Conservation (phyloP, 2,113 vertebrate species). For the Brachyhypopomus occidentalis region DNA sequence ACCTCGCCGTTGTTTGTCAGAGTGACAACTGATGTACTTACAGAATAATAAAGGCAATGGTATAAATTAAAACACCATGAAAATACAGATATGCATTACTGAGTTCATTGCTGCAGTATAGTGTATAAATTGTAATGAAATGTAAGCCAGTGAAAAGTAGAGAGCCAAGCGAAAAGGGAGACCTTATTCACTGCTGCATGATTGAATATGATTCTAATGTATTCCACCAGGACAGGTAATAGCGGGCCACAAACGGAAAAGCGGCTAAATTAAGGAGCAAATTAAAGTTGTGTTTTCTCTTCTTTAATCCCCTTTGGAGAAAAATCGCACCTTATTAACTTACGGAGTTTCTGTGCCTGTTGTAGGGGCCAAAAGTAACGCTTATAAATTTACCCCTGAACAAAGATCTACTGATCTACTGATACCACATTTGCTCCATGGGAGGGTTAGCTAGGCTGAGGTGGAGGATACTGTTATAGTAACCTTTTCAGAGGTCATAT, state of each 20-base stretch:
- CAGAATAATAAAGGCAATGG: neutral
- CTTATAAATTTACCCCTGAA: no score
- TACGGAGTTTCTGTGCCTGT: no score
- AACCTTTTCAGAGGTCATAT: neutral
- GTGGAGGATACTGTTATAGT: neutral
- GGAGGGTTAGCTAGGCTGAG: neutral
- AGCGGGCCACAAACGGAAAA: neutral
- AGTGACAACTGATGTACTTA: neutral
- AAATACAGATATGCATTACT: neutral
- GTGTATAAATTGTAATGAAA: neutral
- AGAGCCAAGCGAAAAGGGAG: constrained; percentile 15
- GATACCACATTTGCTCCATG: neutral
- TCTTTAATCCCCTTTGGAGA: neutral
- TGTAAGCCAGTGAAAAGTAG: neutral
- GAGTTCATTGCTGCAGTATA: neutral
- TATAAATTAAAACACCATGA: neutral
- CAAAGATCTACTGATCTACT: neutral
- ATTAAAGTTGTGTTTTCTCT: constrained; percentile 29
- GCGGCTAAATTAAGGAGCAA: constrained; percentile 19
- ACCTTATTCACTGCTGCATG: constrained; percentile 49
- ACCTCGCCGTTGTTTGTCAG: neutral
- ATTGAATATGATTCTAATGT: constrained; percentile 57
- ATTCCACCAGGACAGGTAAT: constrained; percentile 25
- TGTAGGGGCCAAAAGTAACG: no score
- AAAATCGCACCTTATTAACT: constrained; percentile 3